Percentiles rank a stretch among this genome's conserved stretches.
Evolutionary conservation across 2,113 vertebrate species (phyloP).

Genomic region (Plecturocebus donacophilus): DNA sequence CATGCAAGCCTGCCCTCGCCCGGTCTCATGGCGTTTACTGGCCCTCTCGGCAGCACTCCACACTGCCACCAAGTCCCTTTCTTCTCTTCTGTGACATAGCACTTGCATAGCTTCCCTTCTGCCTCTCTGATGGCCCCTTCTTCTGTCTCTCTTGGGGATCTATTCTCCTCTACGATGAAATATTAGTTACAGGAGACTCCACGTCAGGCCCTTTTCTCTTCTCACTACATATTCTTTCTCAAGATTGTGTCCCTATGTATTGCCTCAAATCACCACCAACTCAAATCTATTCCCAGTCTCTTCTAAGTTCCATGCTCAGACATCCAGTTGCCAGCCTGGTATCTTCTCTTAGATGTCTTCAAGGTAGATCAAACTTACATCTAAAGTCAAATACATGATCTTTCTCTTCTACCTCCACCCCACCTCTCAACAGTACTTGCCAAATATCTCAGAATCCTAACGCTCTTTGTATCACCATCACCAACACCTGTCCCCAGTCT

Average conservation of each 20-base stretch:
- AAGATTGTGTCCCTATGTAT: not conserved
- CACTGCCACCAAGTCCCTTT: not conserved
- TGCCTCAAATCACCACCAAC: not conserved
- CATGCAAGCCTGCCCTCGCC: too few species aligned
- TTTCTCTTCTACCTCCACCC: not conserved
- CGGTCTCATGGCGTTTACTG: not conserved
- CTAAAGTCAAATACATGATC: not conserved
- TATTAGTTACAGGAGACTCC: not conserved
- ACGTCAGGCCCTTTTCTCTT: not conserved
- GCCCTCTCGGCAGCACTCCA: not conserved
- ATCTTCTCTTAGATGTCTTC: not conserved
- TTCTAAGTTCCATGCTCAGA: not conserved
- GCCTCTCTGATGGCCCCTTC: not conserved
- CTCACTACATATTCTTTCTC: not conserved
- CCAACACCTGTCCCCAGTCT: not conserved
- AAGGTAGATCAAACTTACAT: not conserved
- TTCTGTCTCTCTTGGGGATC: not conserved
- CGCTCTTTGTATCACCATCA: not conserved
- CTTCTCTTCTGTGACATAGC: not conserved
- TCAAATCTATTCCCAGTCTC: not conserved
- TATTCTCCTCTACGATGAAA: not conserved
- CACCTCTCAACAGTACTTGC: not conserved
- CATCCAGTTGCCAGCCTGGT: not conserved
- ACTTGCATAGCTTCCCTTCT: not conserved
- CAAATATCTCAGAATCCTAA: not conserved